A percentile compares a stretch with the other conserved stretches of the same genome.
These are phyloP conservation scores for Sinohyriopsis cumingii DNA, from an alignment of 2,888 invertebrate genomes.

Conservation along the genomic window DNA sequence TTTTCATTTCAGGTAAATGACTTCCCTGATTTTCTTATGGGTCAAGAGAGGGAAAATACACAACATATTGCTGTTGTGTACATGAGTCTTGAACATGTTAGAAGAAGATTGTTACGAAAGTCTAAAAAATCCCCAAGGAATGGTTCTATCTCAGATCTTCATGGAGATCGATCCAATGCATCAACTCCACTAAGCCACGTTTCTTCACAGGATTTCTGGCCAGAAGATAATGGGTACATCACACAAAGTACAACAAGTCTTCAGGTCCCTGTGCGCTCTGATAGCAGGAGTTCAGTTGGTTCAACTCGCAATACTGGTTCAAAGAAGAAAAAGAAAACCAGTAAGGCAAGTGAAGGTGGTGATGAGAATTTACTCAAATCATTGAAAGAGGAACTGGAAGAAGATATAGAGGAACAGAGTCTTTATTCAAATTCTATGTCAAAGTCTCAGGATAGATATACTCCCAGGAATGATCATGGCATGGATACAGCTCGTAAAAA, in stretches of 20 bases:
- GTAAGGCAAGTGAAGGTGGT: slow-evolving; percentile 41
- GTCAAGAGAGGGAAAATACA: slow-evolving; percentile 65
- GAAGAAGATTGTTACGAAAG: slow-evolving; percentile 42
- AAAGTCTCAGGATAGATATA: slow-evolving; percentile 11
- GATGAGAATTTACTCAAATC: slow-evolving; percentile 55
- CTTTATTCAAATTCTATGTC: slow-evolving; percentile 26
- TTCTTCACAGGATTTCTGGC: slow-evolving; percentile 50
- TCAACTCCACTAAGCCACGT: slow-evolving; percentile 56
- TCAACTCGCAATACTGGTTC: slow-evolving; percentile 33
- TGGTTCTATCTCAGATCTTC: slow-evolving; percentile 43
- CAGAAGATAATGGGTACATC: slow-evolving; percentile 55
- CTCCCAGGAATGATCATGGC: neutral
- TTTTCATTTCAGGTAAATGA: slow-evolving; percentile 64
- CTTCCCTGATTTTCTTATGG: slow-evolving; percentile 66
- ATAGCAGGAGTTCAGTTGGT: slow-evolving; percentile 50
- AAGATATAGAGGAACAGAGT: slow-evolving; percentile 52
- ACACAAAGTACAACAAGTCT: slow-evolving; percentile 44
- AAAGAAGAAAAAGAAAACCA: slow-evolving; percentile 55
- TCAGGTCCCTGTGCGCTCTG: slow-evolving; percentile 40
- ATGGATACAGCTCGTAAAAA: slow-evolving; percentile 12
- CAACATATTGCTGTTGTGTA: slow-evolving; percentile 67
- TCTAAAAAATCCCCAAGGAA: slow-evolving; percentile 42
- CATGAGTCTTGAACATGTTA: slow-evolving; percentile 49
- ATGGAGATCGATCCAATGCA: slow-evolving; percentile 51
- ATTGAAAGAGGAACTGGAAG: slow-evolving; percentile 57